These are phyloP conservation scores for Dolichopus griseipennis DNA, from an alignment of 2,888 invertebrate genomes.

Conservation along the genomic window DNA sequence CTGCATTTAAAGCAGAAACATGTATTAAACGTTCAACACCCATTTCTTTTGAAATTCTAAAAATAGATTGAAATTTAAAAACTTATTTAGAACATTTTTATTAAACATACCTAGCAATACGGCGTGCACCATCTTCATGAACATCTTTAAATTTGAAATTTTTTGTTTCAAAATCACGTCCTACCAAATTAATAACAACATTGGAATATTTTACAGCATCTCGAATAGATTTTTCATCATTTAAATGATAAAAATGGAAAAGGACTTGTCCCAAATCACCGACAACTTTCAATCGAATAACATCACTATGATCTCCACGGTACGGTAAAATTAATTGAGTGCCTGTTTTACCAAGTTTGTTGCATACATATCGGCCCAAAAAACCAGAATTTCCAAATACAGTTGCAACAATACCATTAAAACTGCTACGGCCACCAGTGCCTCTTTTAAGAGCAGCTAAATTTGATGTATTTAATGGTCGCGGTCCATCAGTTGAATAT, in stretches of 20 bases:
- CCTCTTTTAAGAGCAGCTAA: constrained; percentile 65
- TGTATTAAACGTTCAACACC: constrained; percentile 91
- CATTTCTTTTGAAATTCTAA: constrained; percentile 53
- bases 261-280: constrained; percentile 95
- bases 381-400: constrained; percentile 91
- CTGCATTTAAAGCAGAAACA: constrained; percentile 77
- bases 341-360: constrained; percentile 79
- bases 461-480: constrained; percentile 47
- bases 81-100: constrained; percentile 27
- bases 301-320: constrained; percentile 75
- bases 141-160: constrained; percentile 83
- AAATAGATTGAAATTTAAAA: constrained; percentile 25
- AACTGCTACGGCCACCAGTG: constrained; percentile 88
- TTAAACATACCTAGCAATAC: constrained; percentile 60
- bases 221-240: constrained; percentile 76
- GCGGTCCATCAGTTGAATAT: constrained; percentile 34
- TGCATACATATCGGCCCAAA: constrained; percentile 78
- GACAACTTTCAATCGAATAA: constrained; percentile 65
- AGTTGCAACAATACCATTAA: constrained; percentile 96
- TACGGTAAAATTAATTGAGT: constrained; percentile 88
- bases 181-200: constrained; percentile 91
- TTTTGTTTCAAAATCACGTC: constrained; percentile 84
- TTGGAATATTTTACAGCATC: constrained; percentile 89
- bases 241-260: constrained; percentile 74
- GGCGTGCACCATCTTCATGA: constrained; percentile 73